Conservation (phyloP, 2,888 invertebrate genomes). For the Argyresthia albistria region DNA sequence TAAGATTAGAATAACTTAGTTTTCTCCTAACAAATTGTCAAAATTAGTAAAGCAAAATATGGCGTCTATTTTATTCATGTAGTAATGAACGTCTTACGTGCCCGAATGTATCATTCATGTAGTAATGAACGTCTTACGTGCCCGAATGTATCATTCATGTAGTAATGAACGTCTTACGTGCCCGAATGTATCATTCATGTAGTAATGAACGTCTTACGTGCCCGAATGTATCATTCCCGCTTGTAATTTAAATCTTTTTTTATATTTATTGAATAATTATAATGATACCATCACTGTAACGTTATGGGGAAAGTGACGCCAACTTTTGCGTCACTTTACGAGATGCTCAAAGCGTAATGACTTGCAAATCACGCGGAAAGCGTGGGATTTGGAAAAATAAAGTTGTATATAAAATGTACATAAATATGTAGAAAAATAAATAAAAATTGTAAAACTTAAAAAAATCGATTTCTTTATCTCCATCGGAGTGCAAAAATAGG, state of each 20-base stretch:
- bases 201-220: slow-evolving; percentile 18
- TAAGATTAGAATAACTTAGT: too few relatives aligned
- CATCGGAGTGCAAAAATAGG: neutral
- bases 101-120: too few relatives aligned
- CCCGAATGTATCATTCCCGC: slow-evolving; percentile 54
- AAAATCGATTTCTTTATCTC: slow-evolving; percentile 1
- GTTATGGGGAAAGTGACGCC: slow-evolving; percentile 24
- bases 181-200: slow-evolving; percentile 18
- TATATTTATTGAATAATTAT: slow-evolving; percentile 38
- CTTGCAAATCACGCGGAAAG: slow-evolving; percentile 23
- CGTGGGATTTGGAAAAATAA: slow-evolving; percentile 43
- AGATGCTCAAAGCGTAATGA: slow-evolving; percentile 52
- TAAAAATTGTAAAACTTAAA: slow-evolving; percentile 21
- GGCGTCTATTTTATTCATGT: too few relatives aligned
- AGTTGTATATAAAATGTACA: slow-evolving; percentile 65
- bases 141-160: slow-evolving; percentile 42
- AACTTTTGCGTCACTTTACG: slow-evolving; percentile 8
- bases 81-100: too few relatives aligned
- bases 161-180: slow-evolving; percentile 18
- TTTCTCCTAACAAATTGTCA: too few relatives aligned
- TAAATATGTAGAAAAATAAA: slow-evolving; percentile 49
- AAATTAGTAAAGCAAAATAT: too few relatives aligned
- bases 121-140: slow-evolving; percentile 18
- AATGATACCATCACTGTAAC: slow-evolving; percentile 43
- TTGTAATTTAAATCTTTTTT: slow-evolving; percentile 24